Evolutionary conservation across 2,113 vertebrate species (phyloP), one percentile per base, ranked within the genome.

Genomic region (Gasterosteus aculeatus): DNA sequence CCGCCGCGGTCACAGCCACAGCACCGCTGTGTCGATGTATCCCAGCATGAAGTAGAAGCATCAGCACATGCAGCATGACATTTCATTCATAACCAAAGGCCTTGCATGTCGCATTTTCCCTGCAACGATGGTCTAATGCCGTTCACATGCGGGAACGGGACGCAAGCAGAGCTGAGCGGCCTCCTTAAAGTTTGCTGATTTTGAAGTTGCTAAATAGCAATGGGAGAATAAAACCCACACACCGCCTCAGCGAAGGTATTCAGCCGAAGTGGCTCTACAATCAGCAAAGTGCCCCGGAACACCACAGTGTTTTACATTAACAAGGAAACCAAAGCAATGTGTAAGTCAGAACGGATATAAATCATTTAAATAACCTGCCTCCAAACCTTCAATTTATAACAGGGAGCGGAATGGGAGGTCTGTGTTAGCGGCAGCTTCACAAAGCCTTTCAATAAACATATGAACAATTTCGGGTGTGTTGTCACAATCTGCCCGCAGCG

Each of bases 331-430:
- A 78, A 85, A 85, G 84, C 78, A 84, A 89, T 88, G 85, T 87
- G 77, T 75, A 83, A 84, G 75, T 77, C 72, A 75, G 68, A 72
- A 59, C 35, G 58, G 65, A 80, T 84, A 84, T 93, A 91, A 91
- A 93, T 93, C 84, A 90, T 83, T 89, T 73, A 80, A 81, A 89
- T 92, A 77, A 87, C 89, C 82, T 79, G 68, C 84, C 80, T 60
- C 29, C 49, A 81, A 82, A 70, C 74, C 78, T 35, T 49, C 33
- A 57, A 87, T 91, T 84, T 80, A 90, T 89, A 11, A 19, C 38
- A 1, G 18, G 61, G 72, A 41, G 54, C 64, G 47, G 60, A 75
- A 70, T 58, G 59, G 62, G 65, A 76, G 66, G 41, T 59, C 59
- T 10, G 69, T 12, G 16, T 53, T 16, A 56, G 64, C 8, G 9